phyloP scores from a whole-genome alignment of 2,797 vertebrate genomes.

The Euthynnus affinis region DNA sequence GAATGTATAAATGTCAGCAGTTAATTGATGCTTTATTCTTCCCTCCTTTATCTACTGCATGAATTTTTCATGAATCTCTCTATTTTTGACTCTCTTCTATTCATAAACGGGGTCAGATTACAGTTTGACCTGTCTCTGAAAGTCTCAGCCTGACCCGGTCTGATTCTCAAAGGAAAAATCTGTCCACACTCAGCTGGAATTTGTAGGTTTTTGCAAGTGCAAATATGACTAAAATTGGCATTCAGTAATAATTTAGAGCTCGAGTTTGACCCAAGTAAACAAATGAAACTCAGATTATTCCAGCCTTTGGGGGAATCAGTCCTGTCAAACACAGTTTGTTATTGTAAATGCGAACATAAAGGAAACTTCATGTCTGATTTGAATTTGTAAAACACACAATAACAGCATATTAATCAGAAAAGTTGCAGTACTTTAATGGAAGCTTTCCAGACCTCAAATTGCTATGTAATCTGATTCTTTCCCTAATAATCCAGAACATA shows the following conservation, averaged over 20 bases:
- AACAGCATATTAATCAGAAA: constrained; percentile 15
- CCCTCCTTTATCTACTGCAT: constrained; percentile 44
- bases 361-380: constrained; percentile 25
- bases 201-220: constrained; percentile 11
- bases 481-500: constrained; percentile 6
- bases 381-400: constrained; percentile 33
- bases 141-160: constrained; percentile 12
- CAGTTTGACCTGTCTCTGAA: constrained; percentile 44
- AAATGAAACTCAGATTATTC: constrained; percentile 23
- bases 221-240: constrained; percentile 25
- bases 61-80: constrained; percentile 64
- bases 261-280: constrained; percentile 31
- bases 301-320: background rate
- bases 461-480: constrained; percentile 22
- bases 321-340: constrained; percentile 33
- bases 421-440: background rate
- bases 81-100: constrained; percentile 60
- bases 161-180: background rate
- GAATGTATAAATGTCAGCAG: constrained; percentile 62
- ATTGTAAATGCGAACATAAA: constrained; percentile 19
- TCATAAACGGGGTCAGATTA: constrained; percentile 64
- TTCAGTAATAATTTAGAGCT: constrained; percentile 37
- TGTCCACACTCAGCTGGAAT: constrained; percentile 3
- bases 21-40: constrained; percentile 55
- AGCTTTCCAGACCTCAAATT: constrained; percentile 13